A percentile compares a stretch with the other conserved stretches of the same genome.
These are phyloP conservation scores for Pocillopora verrucosa DNA, from an alignment of 64 coral and sea anemone genomes.

Conservation along the genomic window DNA sequence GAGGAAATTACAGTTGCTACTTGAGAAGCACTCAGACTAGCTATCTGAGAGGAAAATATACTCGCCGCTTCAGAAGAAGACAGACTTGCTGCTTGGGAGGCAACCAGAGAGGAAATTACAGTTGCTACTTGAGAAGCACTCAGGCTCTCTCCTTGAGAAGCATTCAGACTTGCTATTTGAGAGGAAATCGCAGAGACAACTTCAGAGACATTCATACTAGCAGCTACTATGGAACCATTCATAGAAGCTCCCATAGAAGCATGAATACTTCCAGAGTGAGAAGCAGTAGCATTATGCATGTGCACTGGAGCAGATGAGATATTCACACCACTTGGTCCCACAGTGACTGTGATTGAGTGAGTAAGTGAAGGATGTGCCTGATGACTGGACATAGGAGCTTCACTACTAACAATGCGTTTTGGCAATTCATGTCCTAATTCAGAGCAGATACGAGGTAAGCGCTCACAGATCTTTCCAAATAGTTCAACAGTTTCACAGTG, in stretches of 20 bases:
- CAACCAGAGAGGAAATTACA: background rate
- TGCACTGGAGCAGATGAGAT: background rate
- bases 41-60: too few species aligned
- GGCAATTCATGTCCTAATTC: background rate
- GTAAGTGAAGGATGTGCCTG: background rate
- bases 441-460: background rate
- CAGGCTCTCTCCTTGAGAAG: too few species aligned
- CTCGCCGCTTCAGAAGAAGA: background rate
- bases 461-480: slow-evolving; percentile 20
- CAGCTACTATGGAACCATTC: too few species aligned
- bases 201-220: background rate
- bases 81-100: background rate
- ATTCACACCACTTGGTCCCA: background rate
- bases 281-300: too few species aligned
- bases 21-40: background rate
- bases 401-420: background rate
- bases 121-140: background rate
- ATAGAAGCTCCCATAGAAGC: too few species aligned
- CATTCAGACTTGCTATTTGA: background rate
- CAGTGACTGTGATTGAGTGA: background rate
- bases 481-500: slow-evolving; percentile 15
- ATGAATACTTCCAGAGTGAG: too few species aligned
- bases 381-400: background rate
- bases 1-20: background rate
- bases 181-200: background rate